These are phyloP conservation scores for Acrocephalus kingi DNA, from an alignment of 2,113 vertebrate genomes.

Conservation along the genomic window DNA sequence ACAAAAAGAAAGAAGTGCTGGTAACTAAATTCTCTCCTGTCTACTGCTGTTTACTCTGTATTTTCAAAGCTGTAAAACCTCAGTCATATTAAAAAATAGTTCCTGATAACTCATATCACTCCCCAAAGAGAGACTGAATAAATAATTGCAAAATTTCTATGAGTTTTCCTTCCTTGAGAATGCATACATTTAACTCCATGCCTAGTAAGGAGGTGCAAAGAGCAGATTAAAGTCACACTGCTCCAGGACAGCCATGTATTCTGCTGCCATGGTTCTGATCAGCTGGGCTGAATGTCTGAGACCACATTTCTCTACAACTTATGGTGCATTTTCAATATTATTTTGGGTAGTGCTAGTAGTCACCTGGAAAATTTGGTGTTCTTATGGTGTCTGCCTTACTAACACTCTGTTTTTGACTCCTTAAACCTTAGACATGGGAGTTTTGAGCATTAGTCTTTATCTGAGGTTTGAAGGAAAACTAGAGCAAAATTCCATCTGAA, in stretches of 20 bases:
- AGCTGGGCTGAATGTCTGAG: not conserved
- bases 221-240: not conserved
- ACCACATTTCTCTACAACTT: not conserved
- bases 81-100: not conserved
- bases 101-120: not conserved
- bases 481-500: not conserved
- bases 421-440: not conserved
- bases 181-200: not conserved
- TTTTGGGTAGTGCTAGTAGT: not conserved
- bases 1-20: not conserved
- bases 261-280: not conserved
- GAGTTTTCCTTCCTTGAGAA: not conserved
- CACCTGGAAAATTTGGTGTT: not conserved
- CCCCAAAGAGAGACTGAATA: not conserved
- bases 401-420: not conserved
- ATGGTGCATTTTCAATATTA: not conserved
- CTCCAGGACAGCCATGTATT: not conserved
- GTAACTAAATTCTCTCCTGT: not conserved
- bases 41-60: not conserved
- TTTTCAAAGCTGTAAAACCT: not conserved
- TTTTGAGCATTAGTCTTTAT: not conserved
- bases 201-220: not conserved
- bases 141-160: not conserved
- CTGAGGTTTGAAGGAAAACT: not conserved
- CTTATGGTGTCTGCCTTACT: not conserved